Conservation (phyloP, 2,888 invertebrate species). For the Drosophila falleni region DNA sequence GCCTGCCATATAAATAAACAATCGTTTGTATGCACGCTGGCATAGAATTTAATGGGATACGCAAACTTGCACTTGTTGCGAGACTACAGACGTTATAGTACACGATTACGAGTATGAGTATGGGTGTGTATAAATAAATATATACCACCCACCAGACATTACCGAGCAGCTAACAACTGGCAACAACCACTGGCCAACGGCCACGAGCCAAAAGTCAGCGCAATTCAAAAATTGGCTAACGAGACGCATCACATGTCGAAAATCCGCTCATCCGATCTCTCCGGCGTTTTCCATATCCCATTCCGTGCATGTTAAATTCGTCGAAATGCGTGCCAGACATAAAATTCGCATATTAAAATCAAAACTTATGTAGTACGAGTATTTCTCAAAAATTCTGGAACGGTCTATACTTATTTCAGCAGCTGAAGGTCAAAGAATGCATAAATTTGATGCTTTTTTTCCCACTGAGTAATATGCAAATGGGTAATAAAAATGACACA, state of each 20-base stretch:
- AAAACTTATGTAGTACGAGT: conserved; percentile 6
- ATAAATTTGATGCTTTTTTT: conserved; percentile 9
- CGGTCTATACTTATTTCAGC: conserved; percentile 12
- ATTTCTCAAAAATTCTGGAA: conserved; percentile 12
- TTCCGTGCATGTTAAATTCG: conserved; percentile 33
- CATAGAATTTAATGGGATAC: conserved; percentile 58
- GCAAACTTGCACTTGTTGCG: conserved; percentile 74
- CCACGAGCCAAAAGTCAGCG: conserved; percentile 27
- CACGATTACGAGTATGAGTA: neutral
- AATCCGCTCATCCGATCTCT: neutral
- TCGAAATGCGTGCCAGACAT: conserved; percentile 45
- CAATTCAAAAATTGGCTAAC: neutral
- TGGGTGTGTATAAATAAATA: conserved; percentile 1
- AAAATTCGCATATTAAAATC: conserved; percentile 24
- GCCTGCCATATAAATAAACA: conserved; percentile 64
- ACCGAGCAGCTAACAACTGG: conserved; percentile 5
- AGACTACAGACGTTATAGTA: conserved; percentile 24
- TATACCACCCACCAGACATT: conserved; percentile 11
- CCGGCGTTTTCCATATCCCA: neutral
- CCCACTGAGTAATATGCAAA: conserved; percentile 62
- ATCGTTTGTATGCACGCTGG: conserved; percentile 41
- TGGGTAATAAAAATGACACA: conserved; percentile 21
- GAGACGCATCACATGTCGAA: conserved; percentile 22
- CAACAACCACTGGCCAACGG: conserved; percentile 5
- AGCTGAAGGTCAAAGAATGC: conserved; percentile 59